A percentile compares a stretch with the other conserved stretches of the same genome.
Conservation (phyloP, 2,113 vertebrate genomes). For the Pseudorasbora parva region DNA sequence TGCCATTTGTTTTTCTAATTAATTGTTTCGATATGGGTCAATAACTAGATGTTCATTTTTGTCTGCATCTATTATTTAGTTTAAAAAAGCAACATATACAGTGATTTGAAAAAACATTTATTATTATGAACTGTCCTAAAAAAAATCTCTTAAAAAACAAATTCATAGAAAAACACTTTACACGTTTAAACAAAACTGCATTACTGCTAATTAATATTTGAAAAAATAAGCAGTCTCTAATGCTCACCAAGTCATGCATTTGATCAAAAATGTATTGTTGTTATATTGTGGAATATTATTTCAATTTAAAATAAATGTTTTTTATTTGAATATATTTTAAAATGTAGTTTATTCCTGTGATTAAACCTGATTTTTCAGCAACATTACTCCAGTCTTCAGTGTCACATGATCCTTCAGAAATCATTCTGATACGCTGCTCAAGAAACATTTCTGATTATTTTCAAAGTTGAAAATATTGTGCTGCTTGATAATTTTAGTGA, state of each 20-base stretch:
- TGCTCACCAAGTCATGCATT: too few species aligned
- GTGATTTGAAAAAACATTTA: neutral
- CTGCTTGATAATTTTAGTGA: neutral
- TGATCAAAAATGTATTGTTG: too few species aligned
- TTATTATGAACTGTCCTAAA: neutral
- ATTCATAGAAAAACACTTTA: neutral
- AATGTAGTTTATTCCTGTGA: neutral
- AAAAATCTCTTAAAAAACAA: neutral
- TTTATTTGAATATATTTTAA: neutral
- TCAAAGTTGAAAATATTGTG: neutral
- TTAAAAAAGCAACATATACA: neutral
- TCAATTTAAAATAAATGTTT: neutral
- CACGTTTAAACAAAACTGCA: neutral
- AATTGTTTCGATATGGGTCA: constrained; percentile 42
- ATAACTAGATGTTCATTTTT: neutral
- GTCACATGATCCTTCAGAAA: neutral
- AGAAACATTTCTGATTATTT: neutral
- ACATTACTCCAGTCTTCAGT: neutral
- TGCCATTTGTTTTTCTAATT: constrained; percentile 12
- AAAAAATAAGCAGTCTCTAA: neutral
- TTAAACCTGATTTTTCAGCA: neutral
- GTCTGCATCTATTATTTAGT: neutral
- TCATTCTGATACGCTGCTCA: neutral
- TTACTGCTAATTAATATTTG: neutral
- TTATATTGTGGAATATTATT: too few species aligned